These are phyloP conservation scores for Listrodromus nycthemerus DNA, from an alignment of 2,888 invertebrate genomes.

Conservation along the genomic window DNA sequence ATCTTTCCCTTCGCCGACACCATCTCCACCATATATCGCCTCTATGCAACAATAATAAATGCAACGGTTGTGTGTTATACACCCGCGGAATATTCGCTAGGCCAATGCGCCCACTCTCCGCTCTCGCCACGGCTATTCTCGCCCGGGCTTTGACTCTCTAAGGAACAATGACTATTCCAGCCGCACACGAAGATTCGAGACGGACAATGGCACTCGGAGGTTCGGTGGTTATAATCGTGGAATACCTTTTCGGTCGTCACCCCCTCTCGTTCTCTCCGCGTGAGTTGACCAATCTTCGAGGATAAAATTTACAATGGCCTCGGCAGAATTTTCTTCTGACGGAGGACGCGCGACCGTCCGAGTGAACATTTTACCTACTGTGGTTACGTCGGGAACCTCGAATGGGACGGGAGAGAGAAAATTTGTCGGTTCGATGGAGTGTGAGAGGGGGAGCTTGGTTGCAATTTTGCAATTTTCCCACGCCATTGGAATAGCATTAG, in stretches of 20 bases:
- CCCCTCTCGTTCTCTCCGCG: conserved; percentile 1
- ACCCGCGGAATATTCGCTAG: conserved; percentile 62
- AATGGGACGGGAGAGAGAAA: conserved; percentile 11
- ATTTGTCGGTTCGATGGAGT: neutral
- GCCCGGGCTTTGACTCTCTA: conserved; percentile 58
- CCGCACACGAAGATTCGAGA: conserved; percentile 37
- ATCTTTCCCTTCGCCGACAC: conserved; percentile 51
- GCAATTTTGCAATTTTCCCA: conserved; percentile 28
- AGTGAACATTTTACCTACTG: neutral
- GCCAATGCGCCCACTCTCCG: conserved; percentile 4
- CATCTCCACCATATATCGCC: conserved; percentile 67
- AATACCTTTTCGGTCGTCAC: conserved; percentile 53
- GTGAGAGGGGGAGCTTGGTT: neutral
- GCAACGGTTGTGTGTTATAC: conserved; percentile 67
- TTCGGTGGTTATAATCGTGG: conserved; percentile 55
- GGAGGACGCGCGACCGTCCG: neutral
- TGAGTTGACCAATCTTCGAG: conserved; percentile 11
- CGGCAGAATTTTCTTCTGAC: conserved; percentile 16
- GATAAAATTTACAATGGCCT: conserved; percentile 28
- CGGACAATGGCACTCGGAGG: conserved; percentile 56
- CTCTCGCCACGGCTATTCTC: conserved; percentile 5
- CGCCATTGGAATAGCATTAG: conserved; percentile 36
- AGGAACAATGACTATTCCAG: conserved; percentile 61
- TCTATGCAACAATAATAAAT: conserved; percentile 75
- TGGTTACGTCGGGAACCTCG: neutral